phyloP scores from a whole-genome alignment of 2,797 vertebrate genomes.

The Onychomys arenicola region DNA sequence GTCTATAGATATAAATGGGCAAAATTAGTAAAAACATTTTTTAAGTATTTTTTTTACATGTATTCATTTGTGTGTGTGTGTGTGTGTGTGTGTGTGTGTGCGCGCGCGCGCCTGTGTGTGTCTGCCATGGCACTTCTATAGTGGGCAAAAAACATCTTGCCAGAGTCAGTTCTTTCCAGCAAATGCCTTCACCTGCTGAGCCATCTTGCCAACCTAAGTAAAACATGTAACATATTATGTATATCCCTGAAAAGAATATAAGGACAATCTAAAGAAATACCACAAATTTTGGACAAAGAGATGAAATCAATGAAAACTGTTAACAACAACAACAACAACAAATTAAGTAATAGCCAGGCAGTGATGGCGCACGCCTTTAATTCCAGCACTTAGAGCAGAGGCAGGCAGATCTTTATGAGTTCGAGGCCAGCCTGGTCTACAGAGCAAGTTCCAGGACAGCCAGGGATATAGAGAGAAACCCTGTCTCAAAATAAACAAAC shows the following conservation, averaged over 20 bases:
- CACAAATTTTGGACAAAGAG: neutral
- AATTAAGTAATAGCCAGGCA: neutral
- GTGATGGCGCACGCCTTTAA: neutral
- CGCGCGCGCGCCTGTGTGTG: neutral
- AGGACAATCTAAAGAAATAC: slow-evolving; percentile 29
- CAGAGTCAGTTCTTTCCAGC: neutral
- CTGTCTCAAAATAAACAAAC: neutral
- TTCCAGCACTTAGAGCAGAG: neutral
- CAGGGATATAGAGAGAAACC: neutral
- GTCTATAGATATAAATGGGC: slow-evolving; percentile 89
- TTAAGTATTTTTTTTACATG: neutral
- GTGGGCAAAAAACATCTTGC: neutral
- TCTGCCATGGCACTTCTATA: neutral
- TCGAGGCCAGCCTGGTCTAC: neutral
- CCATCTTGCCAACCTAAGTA: neutral
- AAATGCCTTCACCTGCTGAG: neutral
- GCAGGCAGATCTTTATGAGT: neutral
- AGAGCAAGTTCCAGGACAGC: neutral
- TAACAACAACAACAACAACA: neutral
- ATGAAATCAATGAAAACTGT: neutral
- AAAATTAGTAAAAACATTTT: slow-evolving; percentile 52
- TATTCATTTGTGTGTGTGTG: neutral
- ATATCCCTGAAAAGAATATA: slow-evolving; percentile 62
- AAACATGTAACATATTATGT: slow-evolving; percentile 40
- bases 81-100: neutral